These are phyloP conservation scores for Cephus pygmeus DNA, from an alignment of 2,888 invertebrate species.

Conservation along the genomic window DNA sequence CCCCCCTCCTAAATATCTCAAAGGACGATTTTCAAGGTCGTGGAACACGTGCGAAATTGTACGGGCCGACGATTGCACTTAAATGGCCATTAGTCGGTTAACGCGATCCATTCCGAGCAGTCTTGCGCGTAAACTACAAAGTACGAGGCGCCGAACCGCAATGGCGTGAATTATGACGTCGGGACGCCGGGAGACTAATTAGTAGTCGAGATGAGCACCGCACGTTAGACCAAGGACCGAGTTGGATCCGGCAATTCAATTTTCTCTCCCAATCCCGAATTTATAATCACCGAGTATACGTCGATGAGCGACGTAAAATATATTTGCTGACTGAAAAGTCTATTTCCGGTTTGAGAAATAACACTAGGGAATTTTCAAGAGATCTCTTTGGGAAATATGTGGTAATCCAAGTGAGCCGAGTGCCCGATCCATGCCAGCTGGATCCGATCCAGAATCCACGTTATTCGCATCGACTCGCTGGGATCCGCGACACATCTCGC, in stretches of 20 bases:
- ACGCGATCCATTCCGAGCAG: background rate
- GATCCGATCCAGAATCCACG: constrained; percentile 23
- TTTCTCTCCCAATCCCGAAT: too few species aligned
- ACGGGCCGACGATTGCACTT: background rate
- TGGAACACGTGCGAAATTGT: background rate
- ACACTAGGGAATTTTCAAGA: too few species aligned
- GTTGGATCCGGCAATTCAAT: too few species aligned
- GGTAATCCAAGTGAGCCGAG: too few species aligned
- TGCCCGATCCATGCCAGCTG: constrained; percentile 22
- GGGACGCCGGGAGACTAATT: constrained; percentile 27
- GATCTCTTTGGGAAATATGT: too few species aligned
- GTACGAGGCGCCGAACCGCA: background rate
- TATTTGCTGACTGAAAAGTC: too few species aligned
- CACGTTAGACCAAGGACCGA: background rate
- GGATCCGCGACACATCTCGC: too few species aligned
- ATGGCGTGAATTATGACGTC: constrained; percentile 3
- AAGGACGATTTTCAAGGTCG: background rate
- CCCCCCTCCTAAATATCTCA: background rate
- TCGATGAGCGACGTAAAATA: too few species aligned
- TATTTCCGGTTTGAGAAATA: too few species aligned
- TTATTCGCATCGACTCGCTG: too few species aligned
- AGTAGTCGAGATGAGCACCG: constrained; percentile 12
- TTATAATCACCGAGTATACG: too few species aligned
- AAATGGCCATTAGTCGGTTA: background rate
- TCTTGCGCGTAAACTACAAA: background rate